These are phyloP conservation scores for Loris lydekkerianus DNA, from an alignment of 2,797 vertebrate genomes.

Conservation along the genomic window DNA sequence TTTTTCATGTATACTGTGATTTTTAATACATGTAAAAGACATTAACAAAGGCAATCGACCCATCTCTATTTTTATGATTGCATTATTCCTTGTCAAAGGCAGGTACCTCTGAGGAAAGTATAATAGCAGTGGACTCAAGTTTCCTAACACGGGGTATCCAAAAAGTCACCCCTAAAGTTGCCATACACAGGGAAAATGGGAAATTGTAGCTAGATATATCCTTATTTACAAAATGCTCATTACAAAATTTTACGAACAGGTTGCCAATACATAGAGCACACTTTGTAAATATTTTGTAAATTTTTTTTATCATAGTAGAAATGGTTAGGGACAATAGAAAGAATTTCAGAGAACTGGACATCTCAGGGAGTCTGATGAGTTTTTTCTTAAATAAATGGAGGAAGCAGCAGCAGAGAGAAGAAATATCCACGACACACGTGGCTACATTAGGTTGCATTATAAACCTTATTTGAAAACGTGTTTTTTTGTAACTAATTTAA, in stretches of 20 bases:
- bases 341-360: neutral
- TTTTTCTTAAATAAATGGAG: conserved; percentile 5
- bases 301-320: neutral
- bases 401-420: neutral
- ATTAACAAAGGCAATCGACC: neutral
- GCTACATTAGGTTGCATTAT: neutral
- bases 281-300: too few species aligned
- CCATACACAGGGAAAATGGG: too few species aligned
- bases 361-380: neutral
- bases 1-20: neutral
- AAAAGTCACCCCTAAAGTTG: too few species aligned
- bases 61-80: neutral
- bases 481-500: neutral
- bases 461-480: neutral
- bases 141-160: neutral
- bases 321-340: neutral
- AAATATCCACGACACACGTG: neutral
- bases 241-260: too few species aligned
- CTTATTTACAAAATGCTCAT: too few species aligned
- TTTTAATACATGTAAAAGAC: neutral
- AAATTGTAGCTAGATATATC: too few species aligned
- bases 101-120: neutral
- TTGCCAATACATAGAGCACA: too few species aligned
- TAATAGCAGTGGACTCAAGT: neutral
- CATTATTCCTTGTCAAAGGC: neutral